Conservation (phyloP, 2,888 invertebrate species). For the Sycophila texana region DNA sequence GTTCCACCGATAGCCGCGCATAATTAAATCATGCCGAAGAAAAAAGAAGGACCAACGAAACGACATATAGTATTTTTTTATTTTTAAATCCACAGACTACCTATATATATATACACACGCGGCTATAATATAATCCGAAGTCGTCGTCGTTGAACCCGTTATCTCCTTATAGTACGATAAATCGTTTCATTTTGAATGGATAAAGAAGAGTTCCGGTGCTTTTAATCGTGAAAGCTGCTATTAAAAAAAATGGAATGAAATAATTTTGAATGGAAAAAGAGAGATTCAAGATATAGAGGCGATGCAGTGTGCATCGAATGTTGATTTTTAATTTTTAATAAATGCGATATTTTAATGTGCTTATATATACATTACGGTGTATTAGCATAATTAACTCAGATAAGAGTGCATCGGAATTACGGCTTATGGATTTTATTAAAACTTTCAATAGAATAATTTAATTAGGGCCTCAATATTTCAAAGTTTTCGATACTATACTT, state of each 20-base stretch:
- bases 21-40: background rate
- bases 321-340: too few relatives aligned
- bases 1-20: background rate
- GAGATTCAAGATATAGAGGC: too few relatives aligned
- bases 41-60: background rate
- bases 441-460: too few relatives aligned
- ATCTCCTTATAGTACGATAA: constrained; percentile 4
- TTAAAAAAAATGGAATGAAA: too few relatives aligned
- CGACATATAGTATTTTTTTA: background rate
- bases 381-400: background rate
- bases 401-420: background rate
- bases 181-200: constrained; percentile 14
- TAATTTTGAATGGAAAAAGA: too few relatives aligned
- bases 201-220: background rate
- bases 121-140: constrained; percentile 4
- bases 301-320: too few relatives aligned
- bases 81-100: background rate
- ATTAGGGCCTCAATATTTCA: too few relatives aligned
- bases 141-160: background rate
- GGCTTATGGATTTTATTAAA: background rate
- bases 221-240: background rate
- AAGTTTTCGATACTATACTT: too few relatives aligned
- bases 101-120: background rate
- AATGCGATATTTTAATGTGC: too few relatives aligned
- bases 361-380: too few relatives aligned